These are phyloP conservation scores for Kryptolebias marmoratus DNA, from an alignment of 2,113 vertebrate genomes.

Conservation along the genomic window DNA sequence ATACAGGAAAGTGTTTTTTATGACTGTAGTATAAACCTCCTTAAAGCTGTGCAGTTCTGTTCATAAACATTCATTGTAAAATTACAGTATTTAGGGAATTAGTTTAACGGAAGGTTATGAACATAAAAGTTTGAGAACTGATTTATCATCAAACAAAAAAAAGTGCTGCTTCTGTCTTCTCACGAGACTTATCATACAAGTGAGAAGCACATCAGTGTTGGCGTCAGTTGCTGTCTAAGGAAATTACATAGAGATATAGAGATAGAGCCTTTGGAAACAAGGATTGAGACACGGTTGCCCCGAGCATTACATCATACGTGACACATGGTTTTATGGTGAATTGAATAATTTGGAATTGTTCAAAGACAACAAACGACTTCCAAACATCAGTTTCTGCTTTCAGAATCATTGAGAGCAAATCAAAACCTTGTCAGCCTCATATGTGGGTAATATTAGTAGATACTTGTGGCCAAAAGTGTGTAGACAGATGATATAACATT, in stretches of 20 bases:
- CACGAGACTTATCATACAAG: neutral
- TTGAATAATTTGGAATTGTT: neutral
- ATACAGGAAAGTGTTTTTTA: neutral
- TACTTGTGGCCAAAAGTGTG: neutral
- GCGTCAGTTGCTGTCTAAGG: too few relatives aligned
- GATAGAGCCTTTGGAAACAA: neutral
- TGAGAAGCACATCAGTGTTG: neutral
- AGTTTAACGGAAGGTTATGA: neutral
- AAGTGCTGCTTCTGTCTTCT: neutral
- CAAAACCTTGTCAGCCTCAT: neutral
- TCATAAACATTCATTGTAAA: neutral
- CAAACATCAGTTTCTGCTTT: neutral
- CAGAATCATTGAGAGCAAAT: neutral
- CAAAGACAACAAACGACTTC: neutral
- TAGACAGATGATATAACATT: conserved; percentile 1
- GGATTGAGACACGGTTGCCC: neutral
- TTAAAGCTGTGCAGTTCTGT: neutral
- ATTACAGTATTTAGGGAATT: neutral
- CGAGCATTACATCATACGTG: neutral
- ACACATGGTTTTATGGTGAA: neutral
- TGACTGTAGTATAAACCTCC: neutral
- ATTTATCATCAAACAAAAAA: too few relatives aligned
- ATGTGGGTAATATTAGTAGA: neutral
- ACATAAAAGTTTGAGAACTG: neutral
- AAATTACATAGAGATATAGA: too few relatives aligned